phyloP scores from a whole-genome alignment of 2,797 vertebrate genomes.

The Menidia menidia region DNA sequence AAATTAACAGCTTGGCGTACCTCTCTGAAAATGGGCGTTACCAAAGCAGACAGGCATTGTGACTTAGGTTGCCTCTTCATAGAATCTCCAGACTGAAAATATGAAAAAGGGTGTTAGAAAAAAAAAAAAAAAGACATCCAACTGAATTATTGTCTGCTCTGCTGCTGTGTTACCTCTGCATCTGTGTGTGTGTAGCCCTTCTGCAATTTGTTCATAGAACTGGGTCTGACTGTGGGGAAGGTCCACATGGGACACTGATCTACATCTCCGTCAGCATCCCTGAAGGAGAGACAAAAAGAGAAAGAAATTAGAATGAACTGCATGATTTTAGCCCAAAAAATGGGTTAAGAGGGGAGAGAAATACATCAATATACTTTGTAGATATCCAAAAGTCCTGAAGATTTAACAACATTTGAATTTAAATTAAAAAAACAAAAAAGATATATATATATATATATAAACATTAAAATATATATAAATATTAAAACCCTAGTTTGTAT shows the following conservation, averaged over 20 bases:
- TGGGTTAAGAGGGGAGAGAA: not conserved
- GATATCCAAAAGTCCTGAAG: not conserved
- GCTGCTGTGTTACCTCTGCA: slow-evolving; percentile 76
- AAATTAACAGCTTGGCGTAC: slow-evolving; percentile 69
- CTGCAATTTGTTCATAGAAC: slow-evolving; percentile 91
- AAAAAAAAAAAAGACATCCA: not conserved
- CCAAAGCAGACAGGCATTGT: slow-evolving; percentile 91
- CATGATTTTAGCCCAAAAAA: not conserved
- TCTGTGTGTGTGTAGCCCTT: slow-evolving; percentile 87
- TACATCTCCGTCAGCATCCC: slow-evolving; percentile 91
- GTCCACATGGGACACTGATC: slow-evolving; percentile 93
- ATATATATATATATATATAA: too few relatives aligned
- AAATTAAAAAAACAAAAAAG: too few relatives aligned
- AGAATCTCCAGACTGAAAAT: slow-evolving; percentile 86
- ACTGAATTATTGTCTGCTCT: not conserved
- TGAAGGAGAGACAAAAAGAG: slow-evolving; percentile 46
- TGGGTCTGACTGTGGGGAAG: slow-evolving; percentile 93
- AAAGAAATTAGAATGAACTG: not conserved
- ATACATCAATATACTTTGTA: not conserved
- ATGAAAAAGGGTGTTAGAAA: not conserved
- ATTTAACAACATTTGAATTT: not conserved
- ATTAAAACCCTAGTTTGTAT: too few relatives aligned
- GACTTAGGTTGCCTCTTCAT: slow-evolving; percentile 94
- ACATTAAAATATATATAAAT: too few relatives aligned
- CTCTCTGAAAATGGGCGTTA: slow-evolving; percentile 96